Evolutionary conservation across 2,113 vertebrate species (phyloP).

Genomic region (Thermophis baileyi): DNA sequence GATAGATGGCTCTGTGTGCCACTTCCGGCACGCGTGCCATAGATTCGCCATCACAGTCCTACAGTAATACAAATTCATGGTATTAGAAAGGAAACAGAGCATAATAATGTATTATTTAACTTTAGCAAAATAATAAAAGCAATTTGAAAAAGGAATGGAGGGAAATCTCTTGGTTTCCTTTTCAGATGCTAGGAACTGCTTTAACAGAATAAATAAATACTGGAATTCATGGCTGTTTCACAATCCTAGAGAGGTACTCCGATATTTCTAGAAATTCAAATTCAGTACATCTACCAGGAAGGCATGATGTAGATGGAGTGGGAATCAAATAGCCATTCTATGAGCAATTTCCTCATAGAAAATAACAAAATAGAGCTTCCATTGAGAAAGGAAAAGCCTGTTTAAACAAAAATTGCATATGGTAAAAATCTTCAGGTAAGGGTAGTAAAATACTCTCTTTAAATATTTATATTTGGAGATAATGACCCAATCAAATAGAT

Average conservation of each 20-base stretch:
- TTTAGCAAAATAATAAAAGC: not conserved
- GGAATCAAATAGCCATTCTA: not conserved
- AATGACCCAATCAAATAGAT: slow-evolving; percentile 73
- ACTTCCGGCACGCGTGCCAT: too few species aligned
- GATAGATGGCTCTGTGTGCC: too few species aligned
- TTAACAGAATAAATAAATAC: not conserved
- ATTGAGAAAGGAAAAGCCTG: not conserved
- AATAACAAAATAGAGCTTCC: not conserved
- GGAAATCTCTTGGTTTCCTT: not conserved
- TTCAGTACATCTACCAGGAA: not conserved
- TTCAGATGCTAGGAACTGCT: not conserved
- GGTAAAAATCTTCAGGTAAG: not conserved
- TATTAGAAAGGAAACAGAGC: not conserved
- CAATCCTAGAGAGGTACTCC: not conserved
- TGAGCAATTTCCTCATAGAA: not conserved
- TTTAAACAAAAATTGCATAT: not conserved
- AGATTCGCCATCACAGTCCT: not conserved
- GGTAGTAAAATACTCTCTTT: not conserved
- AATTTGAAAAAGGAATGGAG: not conserved
- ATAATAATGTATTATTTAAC: not conserved
- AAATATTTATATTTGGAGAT: not conserved
- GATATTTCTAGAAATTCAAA: not conserved
- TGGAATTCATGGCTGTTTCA: not conserved
- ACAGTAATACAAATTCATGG: not conserved
- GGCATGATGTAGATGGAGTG: not conserved